phyloP scores from a whole-genome alignment of 2,113 vertebrate species.

The Dipodomys stephensi region DNA sequence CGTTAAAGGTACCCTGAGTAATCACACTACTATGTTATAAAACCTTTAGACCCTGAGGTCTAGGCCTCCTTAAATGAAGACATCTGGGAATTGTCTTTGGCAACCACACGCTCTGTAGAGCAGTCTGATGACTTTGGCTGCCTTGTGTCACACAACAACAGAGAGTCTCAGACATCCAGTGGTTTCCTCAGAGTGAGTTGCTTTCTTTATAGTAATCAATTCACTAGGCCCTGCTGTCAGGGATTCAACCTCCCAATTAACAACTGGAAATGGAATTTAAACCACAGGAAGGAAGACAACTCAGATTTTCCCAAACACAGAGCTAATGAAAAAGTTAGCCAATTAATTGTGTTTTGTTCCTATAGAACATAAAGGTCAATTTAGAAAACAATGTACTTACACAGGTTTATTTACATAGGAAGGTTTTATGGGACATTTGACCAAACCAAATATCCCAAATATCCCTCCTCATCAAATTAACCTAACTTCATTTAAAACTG shows the following conservation, averaged over 20 bases:
- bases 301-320: slow-evolving; percentile 48
- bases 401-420: slow-evolving; percentile 8
- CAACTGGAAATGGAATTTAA: slow-evolving; percentile 51
- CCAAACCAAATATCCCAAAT: not conserved
- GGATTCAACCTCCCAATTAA: slow-evolving; percentile 41
- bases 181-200: not conserved
- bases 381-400: slow-evolving; percentile 54
- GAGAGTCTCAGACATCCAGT: slow-evolving; percentile 3
- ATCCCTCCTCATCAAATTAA: slow-evolving; percentile 17
- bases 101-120: not conserved
- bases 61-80: not conserved
- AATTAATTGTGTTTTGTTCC: slow-evolving; percentile 30
- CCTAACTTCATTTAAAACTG: slow-evolving; percentile 50
- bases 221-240: slow-evolving; percentile 12
- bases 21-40: not conserved
- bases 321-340: slow-evolving; percentile 52
- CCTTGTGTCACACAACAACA: slow-evolving; percentile 39
- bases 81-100: slow-evolving; percentile 53
- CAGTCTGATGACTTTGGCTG: slow-evolving; percentile 45
- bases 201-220: slow-evolving; percentile 39
- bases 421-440: not conserved
- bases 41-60: not conserved
- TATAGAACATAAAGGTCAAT: slow-evolving; percentile 30
- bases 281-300: slow-evolving; percentile 43
- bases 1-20: not conserved